These are phyloP conservation scores for Petrocephalus sullivani DNA, from an alignment of 2,797 vertebrate genomes.

Conservation along the genomic window DNA sequence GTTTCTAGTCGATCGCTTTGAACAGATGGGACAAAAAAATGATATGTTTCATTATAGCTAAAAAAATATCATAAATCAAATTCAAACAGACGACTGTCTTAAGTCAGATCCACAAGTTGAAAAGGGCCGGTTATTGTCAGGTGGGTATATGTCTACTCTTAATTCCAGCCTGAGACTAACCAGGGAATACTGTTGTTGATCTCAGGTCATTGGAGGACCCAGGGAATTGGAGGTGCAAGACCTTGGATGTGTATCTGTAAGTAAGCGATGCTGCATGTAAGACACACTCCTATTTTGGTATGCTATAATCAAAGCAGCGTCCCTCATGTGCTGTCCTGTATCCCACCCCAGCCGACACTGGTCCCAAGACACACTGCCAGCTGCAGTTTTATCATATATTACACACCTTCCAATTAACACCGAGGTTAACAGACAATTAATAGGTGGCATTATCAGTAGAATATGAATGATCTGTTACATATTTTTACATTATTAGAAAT, in stretches of 20 bases:
- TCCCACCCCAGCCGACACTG: conserved; percentile 50
- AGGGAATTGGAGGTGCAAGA: neutral
- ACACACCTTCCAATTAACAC: conserved; percentile 64
- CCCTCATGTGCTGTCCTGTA: conserved; percentile 61
- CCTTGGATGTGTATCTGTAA: conserved; percentile 6
- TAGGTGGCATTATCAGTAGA: neutral
- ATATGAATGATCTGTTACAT: neutral
- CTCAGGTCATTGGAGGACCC: conserved; percentile 18
- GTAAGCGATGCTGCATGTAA: conserved; percentile 18
- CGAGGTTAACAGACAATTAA: conserved; percentile 22
- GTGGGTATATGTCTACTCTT: conserved; percentile 13
- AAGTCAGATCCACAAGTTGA: neutral
- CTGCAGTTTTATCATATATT: conserved; percentile 64
- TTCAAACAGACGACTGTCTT: neutral
- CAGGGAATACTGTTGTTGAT: conserved; percentile 44
- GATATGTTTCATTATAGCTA: neutral
- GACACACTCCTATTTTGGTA: conserved; percentile 54
- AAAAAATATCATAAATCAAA: neutral
- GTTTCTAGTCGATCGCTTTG: neutral
- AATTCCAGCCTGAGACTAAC: conserved; percentile 38
- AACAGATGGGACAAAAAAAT: conserved; percentile 5
- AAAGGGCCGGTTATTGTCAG: neutral
- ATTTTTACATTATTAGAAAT: conserved; percentile 11
- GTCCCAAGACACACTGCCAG: conserved; percentile 53
- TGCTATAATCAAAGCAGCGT: conserved; percentile 67